Base-by-base conservation (phyloP, 2,888 invertebrate species). In the Adela reaumurella region DNA sequence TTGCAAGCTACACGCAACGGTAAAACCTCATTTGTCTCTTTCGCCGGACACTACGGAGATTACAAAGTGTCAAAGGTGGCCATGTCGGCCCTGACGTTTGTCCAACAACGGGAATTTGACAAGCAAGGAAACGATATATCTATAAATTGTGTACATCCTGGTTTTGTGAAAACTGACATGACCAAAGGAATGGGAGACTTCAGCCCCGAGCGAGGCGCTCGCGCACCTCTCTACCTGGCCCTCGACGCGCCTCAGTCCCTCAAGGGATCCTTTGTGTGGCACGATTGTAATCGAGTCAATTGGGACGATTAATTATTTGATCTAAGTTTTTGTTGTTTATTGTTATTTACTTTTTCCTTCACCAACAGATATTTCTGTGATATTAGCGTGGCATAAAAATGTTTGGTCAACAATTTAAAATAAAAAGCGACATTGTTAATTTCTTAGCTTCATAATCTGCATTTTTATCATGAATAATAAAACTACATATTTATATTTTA, bases 1-100 rank as follows among this genome's bases (percentile, higher is more conserved):
- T 71, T 85, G 47, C 65, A 70, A 69, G 81, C 82, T 49, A 72
- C 79, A 56, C 74, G 68, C 54, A 81, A 73, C 60, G 74, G 74
- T 46, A 73, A 67, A 64, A 68, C 46, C 56, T 55, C 71, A 49
- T 74, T 67, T 64, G 57, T 70, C 17, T 64, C 74, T 45, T 77
- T 76, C 62, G 77, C 77, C 14, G 77, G 78, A 11, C 68, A 66
- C 57, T 73, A 69, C 59, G 73, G 76, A 58, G 78, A 77, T 61
- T 77, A 78, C 55, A 78, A 78, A 67, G 77, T 78, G 52, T 78
- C 78, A 47, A 78, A 78, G 63, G 78, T 77, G 47, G 77, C 78
- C 20, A 55, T 78, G 65, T 74, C 74, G 14, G 77, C 78, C 24
- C 57, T 77, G 53, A 78, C 77, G 48, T 76, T 78, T 64, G 77